Base-by-base conservation (phyloP, 2,113 vertebrate genomes). In the Cyprinodon brontotheroides region DNA sequence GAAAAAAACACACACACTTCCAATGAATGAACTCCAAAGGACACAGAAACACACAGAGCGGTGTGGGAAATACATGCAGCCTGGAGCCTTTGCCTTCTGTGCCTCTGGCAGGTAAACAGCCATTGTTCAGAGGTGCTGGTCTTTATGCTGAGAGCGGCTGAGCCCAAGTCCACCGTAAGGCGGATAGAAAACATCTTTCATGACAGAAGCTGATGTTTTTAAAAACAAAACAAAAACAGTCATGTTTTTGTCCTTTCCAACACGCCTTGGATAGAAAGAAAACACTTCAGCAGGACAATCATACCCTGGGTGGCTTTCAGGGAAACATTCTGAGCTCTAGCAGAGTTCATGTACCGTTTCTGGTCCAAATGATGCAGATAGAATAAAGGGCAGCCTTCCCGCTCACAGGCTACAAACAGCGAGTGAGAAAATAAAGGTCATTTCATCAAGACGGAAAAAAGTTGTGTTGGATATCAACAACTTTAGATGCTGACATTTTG, bases 101-200 rank as follows among this genome's bases (percentile, higher is more conserved):
- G 68, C 81, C 75, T 69, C 79, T 84, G 83, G 87, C 88, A 87
- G 84, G 82, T 82, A 82, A 85, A 89, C 86, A 89, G 36, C 78
- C 75, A 83, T 87, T 86, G 86, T 86, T 86, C 70, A 67, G 82
- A 62, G 75, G 68, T 50, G 43, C 79, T 69, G 77, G 65, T 77
- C 79, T 83, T 74, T 80, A 71, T 62, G 76, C 75, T 68, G 65
- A 67, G 65, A 41, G 57, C 4, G 20, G 75, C 40, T 66, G 1
- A 50, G 77, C 53, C 65, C 62, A 0, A 4, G 72, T 73, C 67
- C 70, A 67, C 72, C 14, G 70, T 3, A 45, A 76, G 72, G 70
- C 13, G 48, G n/a, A 69, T 20, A 29, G 29, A 78, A 77, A 69
- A 81, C 78, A 64, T 39, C 68, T 40, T 1, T 57, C 69, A 84